Evolutionary conservation across 2,888 invertebrate species (phyloP).

Genomic region (Philonicus albiceps): DNA sequence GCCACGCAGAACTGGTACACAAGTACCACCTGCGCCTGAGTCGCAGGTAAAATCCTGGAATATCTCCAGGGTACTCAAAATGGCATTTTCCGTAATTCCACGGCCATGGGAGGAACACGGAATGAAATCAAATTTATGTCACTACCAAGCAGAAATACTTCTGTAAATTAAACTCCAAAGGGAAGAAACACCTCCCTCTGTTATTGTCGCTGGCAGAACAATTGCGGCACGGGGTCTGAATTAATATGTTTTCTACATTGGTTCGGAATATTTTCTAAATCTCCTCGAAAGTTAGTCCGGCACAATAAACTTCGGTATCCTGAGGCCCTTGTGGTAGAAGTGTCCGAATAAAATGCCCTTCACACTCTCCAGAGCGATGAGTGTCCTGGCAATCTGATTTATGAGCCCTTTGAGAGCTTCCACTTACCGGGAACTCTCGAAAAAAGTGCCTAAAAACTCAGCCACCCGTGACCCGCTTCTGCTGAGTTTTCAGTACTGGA

Average conservation of each 20-base stretch:
- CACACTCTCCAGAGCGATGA: background rate
- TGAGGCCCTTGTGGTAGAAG: background rate
- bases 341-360: background rate
- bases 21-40: background rate
- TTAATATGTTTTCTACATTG: background rate
- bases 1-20: background rate
- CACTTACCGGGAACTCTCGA: background rate
- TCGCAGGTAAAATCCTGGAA: background rate
- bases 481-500: background rate
- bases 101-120: background rate
- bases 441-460: background rate
- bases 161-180: background rate
- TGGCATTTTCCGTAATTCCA: conserved; percentile 17
- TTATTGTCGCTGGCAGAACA: background rate
- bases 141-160: background rate
- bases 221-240: background rate
- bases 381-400: background rate
- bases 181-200: background rate
- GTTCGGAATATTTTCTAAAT: background rate
- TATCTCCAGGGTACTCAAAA: conserved; percentile 10
- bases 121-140: conserved; percentile 38
- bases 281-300: background rate
- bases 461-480: background rate
- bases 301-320: background rate
- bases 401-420: background rate